Evolutionary conservation across 2,888 invertebrate species (phyloP).

Genomic region (Andrena hattorfiana): DNA sequence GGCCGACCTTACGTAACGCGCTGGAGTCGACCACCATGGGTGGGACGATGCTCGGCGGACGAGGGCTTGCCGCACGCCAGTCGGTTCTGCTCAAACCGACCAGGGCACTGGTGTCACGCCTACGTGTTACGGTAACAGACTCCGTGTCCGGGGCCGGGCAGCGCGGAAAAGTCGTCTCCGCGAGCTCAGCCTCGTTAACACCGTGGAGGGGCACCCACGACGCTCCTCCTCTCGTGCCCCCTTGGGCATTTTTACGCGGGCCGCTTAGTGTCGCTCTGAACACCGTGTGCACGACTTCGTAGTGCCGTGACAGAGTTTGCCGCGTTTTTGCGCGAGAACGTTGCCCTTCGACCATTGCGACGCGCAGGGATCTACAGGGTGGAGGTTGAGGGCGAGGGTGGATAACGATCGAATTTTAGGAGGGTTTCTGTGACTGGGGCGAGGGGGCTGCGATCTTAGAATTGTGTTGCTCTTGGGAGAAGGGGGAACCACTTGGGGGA

Average conservation of each 20-base stretch:
- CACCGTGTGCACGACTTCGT: conserved; percentile 68
- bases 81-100: not conserved
- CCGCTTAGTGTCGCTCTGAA: conserved; percentile 77
- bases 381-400: not conserved
- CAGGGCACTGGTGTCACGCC: conserved; percentile 41
- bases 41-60: conserved; percentile 30
- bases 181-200: conserved; percentile 20
- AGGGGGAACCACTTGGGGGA: not conserved
- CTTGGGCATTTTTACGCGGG: conserved; percentile 78
- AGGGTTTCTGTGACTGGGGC: not conserved
- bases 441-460: not conserved
- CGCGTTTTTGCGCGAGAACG: not conserved
- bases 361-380: not conserved
- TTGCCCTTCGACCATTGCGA: not conserved
- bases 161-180: conserved; percentile 29
- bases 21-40: conserved; percentile 22
- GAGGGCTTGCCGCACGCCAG: conserved; percentile 31
- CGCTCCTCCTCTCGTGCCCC: conserved; percentile 50
- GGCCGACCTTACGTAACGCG: conserved; percentile 39
- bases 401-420: conserved; percentile 10
- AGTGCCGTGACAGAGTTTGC: conserved; percentile 40
- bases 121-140: conserved; percentile 25
- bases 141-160: conserved; percentile 12
- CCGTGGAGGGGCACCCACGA: conserved; percentile 51
- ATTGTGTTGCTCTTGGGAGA: not conserved